Evolutionary conservation across 2,113 vertebrate genomes (phyloP).

Genomic region (Bos indicus): DNA sequence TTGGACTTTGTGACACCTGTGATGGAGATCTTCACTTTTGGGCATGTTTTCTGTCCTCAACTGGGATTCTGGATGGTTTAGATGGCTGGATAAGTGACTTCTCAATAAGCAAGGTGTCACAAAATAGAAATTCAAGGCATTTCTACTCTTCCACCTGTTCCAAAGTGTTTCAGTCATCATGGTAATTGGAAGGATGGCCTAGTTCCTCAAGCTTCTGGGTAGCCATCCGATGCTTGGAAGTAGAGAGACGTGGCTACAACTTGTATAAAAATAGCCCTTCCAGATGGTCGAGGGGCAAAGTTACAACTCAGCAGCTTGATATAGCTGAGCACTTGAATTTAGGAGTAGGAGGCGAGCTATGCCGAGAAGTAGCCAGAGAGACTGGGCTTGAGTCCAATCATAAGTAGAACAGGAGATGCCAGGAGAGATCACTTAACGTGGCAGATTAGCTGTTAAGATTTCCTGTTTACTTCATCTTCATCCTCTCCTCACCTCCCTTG

Average conservation of each 20-base stretch:
- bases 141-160: constrained; percentile 44
- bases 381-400: constrained; percentile 49
- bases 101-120: constrained; percentile 6
- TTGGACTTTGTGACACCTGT: background rate
- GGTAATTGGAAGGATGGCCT: constrained; percentile 54
- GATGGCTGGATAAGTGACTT: constrained; percentile 20
- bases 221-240: constrained; percentile 63
- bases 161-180: constrained; percentile 39
- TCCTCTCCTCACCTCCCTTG: background rate
- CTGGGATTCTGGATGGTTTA: constrained; percentile 5
- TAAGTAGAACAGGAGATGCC: constrained; percentile 57
- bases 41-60: constrained; percentile 6
- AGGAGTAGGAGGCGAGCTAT: constrained; percentile 52
- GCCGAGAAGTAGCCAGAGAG: constrained; percentile 56
- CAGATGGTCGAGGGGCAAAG: constrained; percentile 60
- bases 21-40: background rate
- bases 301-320: constrained; percentile 58
- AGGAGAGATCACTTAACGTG: constrained; percentile 43
- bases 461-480: constrained; percentile 53
- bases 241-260: constrained; percentile 51
- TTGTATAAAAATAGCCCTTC: constrained; percentile 72
- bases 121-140: constrained; percentile 45
- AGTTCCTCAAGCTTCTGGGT: constrained; percentile 61
- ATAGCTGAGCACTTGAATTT: constrained; percentile 56
- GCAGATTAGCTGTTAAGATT: constrained; percentile 55